Base-by-base conservation (phyloP, 2,113 vertebrate genomes). In the Chiloscyllium plagiosum region DNA sequence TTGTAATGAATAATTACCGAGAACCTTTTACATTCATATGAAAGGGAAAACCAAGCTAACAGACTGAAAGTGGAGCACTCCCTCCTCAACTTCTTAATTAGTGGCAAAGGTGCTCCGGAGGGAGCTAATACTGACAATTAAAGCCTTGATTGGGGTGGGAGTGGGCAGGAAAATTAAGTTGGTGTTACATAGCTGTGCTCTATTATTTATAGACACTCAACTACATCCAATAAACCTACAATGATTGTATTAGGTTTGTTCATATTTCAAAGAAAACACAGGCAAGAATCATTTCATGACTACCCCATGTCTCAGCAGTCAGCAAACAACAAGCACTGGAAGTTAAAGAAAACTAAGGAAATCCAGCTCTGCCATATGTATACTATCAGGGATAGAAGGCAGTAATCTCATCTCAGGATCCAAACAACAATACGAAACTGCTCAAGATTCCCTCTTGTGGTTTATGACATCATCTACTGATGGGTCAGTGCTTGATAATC, bases 371-470 rank as follows among this genome's bases (percentile, higher is more conserved):
- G 22, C 89, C 61, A 93, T 93, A 33, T 37, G 89, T 93, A 93
- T 93, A 66, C 37, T 93, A 66, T 93, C 37, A 93, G 61, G 22
- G 89, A 42, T 93, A 68, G 56, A 93, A 66, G 89, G 89, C 89
- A 66, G 20, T 37, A 66, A 93, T 66, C 37, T 37, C 89, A 66
- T 37, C 89, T 65, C 52, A 90, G 56, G 10, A 33, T 93, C 89
- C 89, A 93, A 37, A 66, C 5, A 56, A 65, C 19, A 93, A 61
- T 66, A 66, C 29, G 19, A 66, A 93, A 93, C 61, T 66, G 29
- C 33, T 93, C 61, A 66, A 65, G 4, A 61, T 37, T 93, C 89
- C 89, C 89, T 93, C 61, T 93, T 93, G 89, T 93, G 89, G 89
- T 68, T 61, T 65, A 65, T 92, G 87, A 65, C 87, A 61, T 92